A percentile compares a stretch with the other conserved stretches of the same genome.
These are phyloP conservation scores for Papilio gigon DNA, from an alignment of 2,888 invertebrate genomes.

Conservation along the genomic window DNA sequence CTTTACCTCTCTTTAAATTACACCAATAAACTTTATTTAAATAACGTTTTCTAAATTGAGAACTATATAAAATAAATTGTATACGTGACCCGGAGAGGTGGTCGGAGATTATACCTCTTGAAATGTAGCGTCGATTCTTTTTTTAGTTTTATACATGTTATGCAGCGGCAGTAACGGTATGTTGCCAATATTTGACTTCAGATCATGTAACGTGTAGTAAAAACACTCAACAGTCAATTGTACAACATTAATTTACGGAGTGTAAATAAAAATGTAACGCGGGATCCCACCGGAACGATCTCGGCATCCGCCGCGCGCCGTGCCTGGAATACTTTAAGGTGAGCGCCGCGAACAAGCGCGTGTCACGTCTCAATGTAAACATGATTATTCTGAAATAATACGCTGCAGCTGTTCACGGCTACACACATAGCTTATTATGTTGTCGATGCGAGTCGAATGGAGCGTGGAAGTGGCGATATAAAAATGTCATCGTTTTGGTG, in stretches of 20 bases:
- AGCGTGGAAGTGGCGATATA: slow-evolving; percentile 23
- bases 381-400: slow-evolving; percentile 44
- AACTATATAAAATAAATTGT: too few relatives aligned
- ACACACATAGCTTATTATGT: slow-evolving; percentile 3
- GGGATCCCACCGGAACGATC: background rate
- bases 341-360: slow-evolving; percentile 37
- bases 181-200: too few relatives aligned
- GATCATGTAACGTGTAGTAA: too few relatives aligned
- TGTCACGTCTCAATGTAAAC: slow-evolving; percentile 34
- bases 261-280: slow-evolving; percentile 10
- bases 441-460: slow-evolving; percentile 3
- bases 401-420: slow-evolving; percentile 42
- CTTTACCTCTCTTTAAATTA: slow-evolving; percentile 18
- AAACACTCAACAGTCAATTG: background rate
- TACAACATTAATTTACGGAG: background rate
- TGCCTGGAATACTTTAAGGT: slow-evolving; percentile 1
- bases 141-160: too few relatives aligned
- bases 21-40: background rate
- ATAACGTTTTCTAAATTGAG: background rate
- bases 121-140: too few relatives aligned
- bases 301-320: background rate
- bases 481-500: slow-evolving; percentile 21
- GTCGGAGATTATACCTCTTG: background rate
- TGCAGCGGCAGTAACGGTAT: too few relatives aligned
- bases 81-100: background rate